Conservation (phyloP, 2,797 vertebrate species). For the Anguilla megastoma region DNA sequence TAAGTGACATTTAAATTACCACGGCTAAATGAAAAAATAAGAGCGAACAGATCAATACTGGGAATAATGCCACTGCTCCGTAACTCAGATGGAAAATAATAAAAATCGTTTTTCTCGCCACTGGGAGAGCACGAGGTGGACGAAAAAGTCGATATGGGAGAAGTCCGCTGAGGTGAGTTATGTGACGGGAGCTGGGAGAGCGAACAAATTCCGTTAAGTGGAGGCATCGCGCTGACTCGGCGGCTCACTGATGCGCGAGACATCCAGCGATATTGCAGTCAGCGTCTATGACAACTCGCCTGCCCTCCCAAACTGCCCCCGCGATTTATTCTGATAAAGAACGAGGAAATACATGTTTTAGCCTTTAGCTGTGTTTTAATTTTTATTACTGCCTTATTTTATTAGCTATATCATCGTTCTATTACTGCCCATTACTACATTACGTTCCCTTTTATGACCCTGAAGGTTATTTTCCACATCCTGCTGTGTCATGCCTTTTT, state of each 20-base stretch:
- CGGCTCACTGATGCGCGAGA: background rate
- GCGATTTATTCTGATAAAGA: background rate
- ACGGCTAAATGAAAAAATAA: background rate
- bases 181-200: background rate
- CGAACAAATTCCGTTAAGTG: slow-evolving; percentile 11
- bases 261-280: background rate
- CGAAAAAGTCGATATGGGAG: background rate
- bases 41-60: background rate
- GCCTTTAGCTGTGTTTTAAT: background rate
- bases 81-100: background rate
- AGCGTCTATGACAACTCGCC: background rate
- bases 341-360: background rate
- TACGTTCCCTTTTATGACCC: background rate
- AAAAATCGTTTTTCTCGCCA: background rate
- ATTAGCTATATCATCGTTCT: background rate
- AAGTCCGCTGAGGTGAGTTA: background rate
- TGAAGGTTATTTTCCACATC: background rate
- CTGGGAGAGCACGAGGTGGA: background rate
- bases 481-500: background rate
- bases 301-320: background rate
- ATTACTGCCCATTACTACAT: background rate
- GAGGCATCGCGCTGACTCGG: slow-evolving; percentile 5
- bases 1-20: background rate
- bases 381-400: background rate
- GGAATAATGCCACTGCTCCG: slow-evolving; percentile 3